Conservation (phyloP, 2,797 vertebrate genomes). For the Garrulus glandarius region DNA sequence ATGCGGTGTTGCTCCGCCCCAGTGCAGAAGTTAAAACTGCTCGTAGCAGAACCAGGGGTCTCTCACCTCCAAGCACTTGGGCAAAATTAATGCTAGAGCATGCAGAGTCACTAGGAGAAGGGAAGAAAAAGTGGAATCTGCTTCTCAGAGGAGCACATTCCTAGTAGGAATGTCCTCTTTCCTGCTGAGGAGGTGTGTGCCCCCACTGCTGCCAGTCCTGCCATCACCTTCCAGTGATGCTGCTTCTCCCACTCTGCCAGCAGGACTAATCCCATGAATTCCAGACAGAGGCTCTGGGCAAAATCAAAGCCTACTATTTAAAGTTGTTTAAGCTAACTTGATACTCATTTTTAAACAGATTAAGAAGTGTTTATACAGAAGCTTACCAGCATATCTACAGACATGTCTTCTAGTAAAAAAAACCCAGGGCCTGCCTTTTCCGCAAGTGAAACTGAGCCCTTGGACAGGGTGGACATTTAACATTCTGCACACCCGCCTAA, state of each 20-base stretch:
- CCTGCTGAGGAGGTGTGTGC: accelerated
- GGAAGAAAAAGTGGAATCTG: background rate
- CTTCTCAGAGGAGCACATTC: background rate
- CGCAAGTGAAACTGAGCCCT: background rate
- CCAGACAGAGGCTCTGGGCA: background rate
- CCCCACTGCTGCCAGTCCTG: background rate
- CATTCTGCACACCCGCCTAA: background rate
- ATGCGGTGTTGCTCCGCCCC: accelerated
- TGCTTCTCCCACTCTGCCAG: background rate
- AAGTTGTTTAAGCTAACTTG: background rate
- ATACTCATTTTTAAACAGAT: background rate
- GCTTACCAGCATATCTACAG: background rate
- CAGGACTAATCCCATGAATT: background rate
- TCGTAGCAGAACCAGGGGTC: background rate
- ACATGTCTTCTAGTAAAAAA: background rate
- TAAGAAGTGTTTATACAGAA: background rate
- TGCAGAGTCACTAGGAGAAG: background rate
- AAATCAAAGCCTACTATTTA: background rate
- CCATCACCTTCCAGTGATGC: background rate
- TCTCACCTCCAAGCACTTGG: background rate
- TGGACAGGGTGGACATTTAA: background rate
- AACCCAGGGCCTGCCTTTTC: background rate
- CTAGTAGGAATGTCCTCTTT: background rate
- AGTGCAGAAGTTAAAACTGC: background rate
- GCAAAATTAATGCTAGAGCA: background rate